Conservation (phyloP, 2,797 vertebrate genomes). For the Phyllotis vaccarum region DNA sequence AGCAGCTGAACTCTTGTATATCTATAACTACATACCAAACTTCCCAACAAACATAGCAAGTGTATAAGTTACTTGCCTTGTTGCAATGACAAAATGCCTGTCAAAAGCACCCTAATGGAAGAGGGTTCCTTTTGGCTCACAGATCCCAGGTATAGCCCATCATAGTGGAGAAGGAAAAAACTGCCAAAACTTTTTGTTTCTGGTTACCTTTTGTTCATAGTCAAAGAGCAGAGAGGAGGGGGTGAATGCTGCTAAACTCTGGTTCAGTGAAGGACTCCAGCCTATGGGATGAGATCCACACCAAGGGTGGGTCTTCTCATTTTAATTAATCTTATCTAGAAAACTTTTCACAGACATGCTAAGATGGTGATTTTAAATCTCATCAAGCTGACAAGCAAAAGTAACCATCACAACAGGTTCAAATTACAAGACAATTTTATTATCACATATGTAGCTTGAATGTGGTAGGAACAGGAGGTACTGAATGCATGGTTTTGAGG, state of each 20-base stretch:
- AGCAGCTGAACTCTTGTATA: neutral
- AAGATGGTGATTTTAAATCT: neutral
- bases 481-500: neutral
- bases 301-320: neutral
- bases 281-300: too few relatives aligned
- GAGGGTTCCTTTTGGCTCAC: neutral
- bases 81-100: neutral
- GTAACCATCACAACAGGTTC: neutral
- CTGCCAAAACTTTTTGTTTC: too few relatives aligned
- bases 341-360: neutral
- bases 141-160: too few relatives aligned
- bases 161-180: neutral
- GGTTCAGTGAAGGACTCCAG: neutral
- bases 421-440: neutral
- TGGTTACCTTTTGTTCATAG: neutral
- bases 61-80: neutral
- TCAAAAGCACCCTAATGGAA: neutral
- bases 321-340: neutral
- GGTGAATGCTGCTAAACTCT: neutral
- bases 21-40: neutral
- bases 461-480: neutral
- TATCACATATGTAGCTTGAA: neutral
- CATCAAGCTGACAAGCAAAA: neutral
- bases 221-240: too few relatives aligned
- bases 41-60: neutral